phyloP scores from a whole-genome alignment of 2,797 vertebrate species.

The Hippocampus kuda region DNA sequence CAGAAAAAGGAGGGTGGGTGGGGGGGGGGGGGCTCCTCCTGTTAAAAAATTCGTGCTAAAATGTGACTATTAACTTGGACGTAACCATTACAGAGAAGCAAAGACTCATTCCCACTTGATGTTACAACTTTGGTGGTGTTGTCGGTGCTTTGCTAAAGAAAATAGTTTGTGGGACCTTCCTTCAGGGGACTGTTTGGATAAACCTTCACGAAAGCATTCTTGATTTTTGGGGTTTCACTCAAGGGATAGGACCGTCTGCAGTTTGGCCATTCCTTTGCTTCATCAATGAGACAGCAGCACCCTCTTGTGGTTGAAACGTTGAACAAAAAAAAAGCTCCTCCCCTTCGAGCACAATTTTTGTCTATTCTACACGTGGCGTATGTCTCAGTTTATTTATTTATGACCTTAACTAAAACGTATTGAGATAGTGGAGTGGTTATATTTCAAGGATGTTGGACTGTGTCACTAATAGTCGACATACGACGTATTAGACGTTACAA shows the following conservation, averaged over 20 bases:
- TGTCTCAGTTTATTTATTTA: no score
- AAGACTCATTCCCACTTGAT: background rate
- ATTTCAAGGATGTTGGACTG: no score
- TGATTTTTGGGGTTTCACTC: constrained; percentile 16
- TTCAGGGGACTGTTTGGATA: background rate
- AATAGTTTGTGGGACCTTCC: background rate
- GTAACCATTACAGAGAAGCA: background rate
- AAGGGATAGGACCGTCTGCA: constrained; percentile 3
- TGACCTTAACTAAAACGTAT: no score
- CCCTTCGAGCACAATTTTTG: no score
- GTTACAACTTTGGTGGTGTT: background rate
- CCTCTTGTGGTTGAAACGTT: constrained; percentile 62
- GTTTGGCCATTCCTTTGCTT: background rate
- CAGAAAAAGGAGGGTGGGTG: background rate
- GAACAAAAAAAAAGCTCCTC: constrained; percentile 12
- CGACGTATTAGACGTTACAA: no score
- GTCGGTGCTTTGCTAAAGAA: background rate
- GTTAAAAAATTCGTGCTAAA: background rate
- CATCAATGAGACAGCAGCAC: constrained; percentile 59
- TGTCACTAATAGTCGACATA: no score
- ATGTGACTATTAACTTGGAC: background rate
- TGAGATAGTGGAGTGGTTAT: no score
- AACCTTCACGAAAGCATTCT: background rate
- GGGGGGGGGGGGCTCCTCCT: constrained; percentile 1
- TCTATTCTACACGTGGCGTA: no score